Evolutionary conservation across 2,797 vertebrate genomes (phyloP), one percentile per base, ranked within the genome.

Genomic region (Anas acuta): DNA sequence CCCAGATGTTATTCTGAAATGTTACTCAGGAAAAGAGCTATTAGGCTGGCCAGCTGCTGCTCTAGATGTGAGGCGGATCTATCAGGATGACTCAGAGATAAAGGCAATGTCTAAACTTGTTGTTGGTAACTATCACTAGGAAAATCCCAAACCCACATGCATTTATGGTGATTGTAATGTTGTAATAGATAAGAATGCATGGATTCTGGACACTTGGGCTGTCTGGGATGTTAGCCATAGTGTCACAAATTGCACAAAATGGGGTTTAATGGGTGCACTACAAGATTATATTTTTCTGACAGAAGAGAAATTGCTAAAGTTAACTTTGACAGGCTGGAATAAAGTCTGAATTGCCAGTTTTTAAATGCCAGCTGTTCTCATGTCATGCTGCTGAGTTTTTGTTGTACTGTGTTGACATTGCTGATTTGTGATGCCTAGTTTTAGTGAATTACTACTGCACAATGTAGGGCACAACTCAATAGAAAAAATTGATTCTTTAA

Each of bases 121-220:
- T 93, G 91, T 95, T 96, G 62, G 88, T 62, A 83, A 94, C 88
- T 69, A 75, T 82, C 58, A 77, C 58, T 76, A 89, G 49, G 84
- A 92, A 82, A 92, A 94, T 87, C 90, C 86, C 57, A 92, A 94
- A 93, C 87, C 87, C 71, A 81, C 78, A 79, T 7, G 49, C 69
- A 84, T 88, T 89, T 71, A 61, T 88, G 74, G 66, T 61, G 79
- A 37, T 84, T 91, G 64, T 84, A 82, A 73, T 64, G 76, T 22
- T 90, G 64, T 83, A 74, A 71, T 61, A 79, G 30, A 65, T 30
- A 61, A 75, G 69, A 83, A 78, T 76, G 22, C 39, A 41, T 92
- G 26, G 26, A 62, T 89, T 92, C 88, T 65, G 74, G 58, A 89
- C 92, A 92, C 11, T 82, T 32, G 35, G 37, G 87, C 43, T 74